Base-by-base conservation (phyloP, 2,113 vertebrate species). In the Hippopotamus amphibius region DNA sequence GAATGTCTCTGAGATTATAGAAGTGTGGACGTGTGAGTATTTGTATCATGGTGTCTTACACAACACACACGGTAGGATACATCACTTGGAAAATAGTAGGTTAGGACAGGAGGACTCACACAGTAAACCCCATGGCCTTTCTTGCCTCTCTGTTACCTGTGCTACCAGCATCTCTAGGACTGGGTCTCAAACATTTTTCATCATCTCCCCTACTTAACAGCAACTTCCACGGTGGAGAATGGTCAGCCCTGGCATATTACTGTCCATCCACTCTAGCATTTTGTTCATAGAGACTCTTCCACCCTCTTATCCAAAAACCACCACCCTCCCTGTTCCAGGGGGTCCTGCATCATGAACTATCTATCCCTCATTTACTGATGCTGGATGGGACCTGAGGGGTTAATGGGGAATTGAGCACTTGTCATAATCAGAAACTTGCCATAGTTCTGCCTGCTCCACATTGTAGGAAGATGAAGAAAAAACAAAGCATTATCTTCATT, bases 281-380 rank as follows among this genome's bases (percentile, higher is more conserved):
- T 43, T 3, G 26, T 3, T 43, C 69, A 43, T 19, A 30, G 7
- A 26, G 7, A 50, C 74, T 46, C 74, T 0, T 86, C 37, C 22
- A 72, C 37, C 12, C 69, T 72, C 69, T 72, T 43, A 72, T 3
- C 12, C n/a, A n/a, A n/a, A n/a, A n/a, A n/a, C n/a, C n/a, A n/a
- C n/a, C n/a, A n/a, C n/a, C n/a, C 69, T 72, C 41, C 41, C 22
- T 43, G 37, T 12, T 72, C 22, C 69, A 72, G 22, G 13, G 22
- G 13, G 3, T 72, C 41, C 43, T 72, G 50, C 7, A 53, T 95
- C 15, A 71, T 87, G 26, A 91, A 96, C 11, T 97, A 80, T 68
- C n/a, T n/a, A n/a, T n/a, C n/a, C n/a, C n/a, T n/a, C n/a, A n/a
- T n/a, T n/a, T n/a, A n/a, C n/a, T n/a, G n/a, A n/a, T n/a, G n/a